phyloP scores from a whole-genome alignment of 2,888 invertebrate genomes.

The Platycheirus albimanus region DNA sequence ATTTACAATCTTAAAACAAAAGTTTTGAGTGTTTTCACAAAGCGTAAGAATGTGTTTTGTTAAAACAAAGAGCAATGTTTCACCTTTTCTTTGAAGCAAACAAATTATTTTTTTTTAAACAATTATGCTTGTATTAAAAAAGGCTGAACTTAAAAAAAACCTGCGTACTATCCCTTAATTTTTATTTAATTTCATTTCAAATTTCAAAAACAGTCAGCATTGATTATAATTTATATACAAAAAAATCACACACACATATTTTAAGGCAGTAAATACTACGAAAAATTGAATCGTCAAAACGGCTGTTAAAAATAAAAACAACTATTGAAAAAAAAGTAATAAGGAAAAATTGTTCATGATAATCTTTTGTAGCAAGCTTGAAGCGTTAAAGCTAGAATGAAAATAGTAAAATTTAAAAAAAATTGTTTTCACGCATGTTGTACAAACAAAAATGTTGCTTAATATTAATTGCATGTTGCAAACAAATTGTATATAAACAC shows the following conservation, averaged over 20 bases:
- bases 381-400: slow-evolving; percentile 17
- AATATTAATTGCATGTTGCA: slow-evolving; percentile 61
- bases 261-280: slow-evolving; percentile 49
- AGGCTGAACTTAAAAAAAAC: slow-evolving; percentile 21
- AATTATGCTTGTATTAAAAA: not conserved
- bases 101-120: too few species aligned
- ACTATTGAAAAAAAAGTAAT: slow-evolving; percentile 83
- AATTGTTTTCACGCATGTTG: slow-evolving; percentile 44
- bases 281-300: slow-evolving; percentile 79
- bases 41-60: not conserved
- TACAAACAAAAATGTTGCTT: slow-evolving; percentile 60
- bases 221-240: slow-evolving; percentile 4
- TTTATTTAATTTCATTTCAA: too few species aligned
- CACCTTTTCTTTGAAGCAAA: too few species aligned
- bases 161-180: too few species aligned
- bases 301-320: slow-evolving; percentile 82
- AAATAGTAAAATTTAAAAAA: slow-evolving; percentile 22
- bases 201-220: slow-evolving; percentile 14
- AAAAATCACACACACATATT: slow-evolving; percentile 25
- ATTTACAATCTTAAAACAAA: slow-evolving; percentile 16
- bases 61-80: not conserved
- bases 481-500: slow-evolving; percentile 59
- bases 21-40: not conserved
- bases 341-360: slow-evolving; percentile 93
- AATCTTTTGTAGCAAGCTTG: slow-evolving; percentile 81